Evolutionary conservation across 2,113 vertebrate species (phyloP).

Genomic region (Nothoprocta perdicaria): DNA sequence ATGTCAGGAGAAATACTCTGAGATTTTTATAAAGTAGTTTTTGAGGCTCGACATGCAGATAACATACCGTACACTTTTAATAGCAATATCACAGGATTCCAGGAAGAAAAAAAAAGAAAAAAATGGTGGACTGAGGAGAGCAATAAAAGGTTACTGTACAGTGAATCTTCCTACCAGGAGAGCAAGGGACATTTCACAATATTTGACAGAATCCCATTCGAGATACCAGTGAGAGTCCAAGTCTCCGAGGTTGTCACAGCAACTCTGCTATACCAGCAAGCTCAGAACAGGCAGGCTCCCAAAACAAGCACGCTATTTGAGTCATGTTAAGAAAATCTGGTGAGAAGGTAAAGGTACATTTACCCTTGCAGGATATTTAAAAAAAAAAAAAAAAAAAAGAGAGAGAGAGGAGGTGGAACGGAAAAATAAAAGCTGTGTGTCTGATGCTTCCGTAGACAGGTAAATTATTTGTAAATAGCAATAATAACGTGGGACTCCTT

Average conservation of each 20-base stretch:
- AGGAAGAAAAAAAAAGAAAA: too few relatives aligned
- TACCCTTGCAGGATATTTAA: not conserved
- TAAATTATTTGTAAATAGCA: not conserved
- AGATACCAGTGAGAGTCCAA: not conserved
- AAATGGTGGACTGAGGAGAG: not conserved
- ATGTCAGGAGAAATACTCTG: not conserved
- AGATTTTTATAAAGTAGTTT: not conserved
- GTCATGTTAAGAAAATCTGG: not conserved
- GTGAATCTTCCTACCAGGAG: not conserved
- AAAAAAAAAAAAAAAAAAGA: not conserved
- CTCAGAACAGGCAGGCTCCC: not conserved
- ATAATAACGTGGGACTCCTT: not conserved
- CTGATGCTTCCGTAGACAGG: not conserved
- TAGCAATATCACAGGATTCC: not conserved
- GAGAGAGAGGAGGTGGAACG: fast-evolving
- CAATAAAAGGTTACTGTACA: not conserved
- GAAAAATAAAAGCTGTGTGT: not conserved
- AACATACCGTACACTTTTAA: not conserved
- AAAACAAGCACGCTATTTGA: not conserved
- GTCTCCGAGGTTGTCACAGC: not conserved
- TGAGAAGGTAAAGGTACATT: not conserved
- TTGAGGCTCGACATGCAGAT: not conserved
- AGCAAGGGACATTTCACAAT: not conserved
- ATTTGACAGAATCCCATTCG: not conserved
- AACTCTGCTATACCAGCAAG: not conserved